Conservation (phyloP, 2,113 vertebrate genomes). For the Phalacrocorax pelagicus region DNA sequence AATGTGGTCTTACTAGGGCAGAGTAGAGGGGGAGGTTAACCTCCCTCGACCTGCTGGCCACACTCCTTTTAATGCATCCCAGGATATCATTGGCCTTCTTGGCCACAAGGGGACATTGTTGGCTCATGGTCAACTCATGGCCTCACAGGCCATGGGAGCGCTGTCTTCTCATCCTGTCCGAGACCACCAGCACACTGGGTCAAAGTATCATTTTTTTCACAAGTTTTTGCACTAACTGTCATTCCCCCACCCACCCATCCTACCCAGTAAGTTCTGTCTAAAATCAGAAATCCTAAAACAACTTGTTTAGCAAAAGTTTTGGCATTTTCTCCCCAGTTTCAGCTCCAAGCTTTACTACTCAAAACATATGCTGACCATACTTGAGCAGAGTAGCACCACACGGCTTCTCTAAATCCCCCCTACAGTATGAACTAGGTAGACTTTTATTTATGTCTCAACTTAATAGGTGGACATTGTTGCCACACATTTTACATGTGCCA, state of each 20-base stretch:
- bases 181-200: background rate
- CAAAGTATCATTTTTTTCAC: background rate
- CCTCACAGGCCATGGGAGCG: background rate
- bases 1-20: no score
- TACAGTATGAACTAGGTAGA: background rate
- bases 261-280: background rate
- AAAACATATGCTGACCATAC: background rate
- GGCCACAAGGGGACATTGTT: no score
- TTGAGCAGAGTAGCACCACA: background rate
- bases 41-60: no score
- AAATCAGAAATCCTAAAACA: background rate
- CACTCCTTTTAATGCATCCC: no score
- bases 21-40: no score
- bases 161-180: background rate
- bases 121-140: no score
- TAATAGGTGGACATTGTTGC: background rate
- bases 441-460: background rate
- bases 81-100: no score
- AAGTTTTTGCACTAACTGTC: background rate
- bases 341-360: background rate
- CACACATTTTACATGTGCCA: fast-evolving
- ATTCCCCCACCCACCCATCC: background rate
- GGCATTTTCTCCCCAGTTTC: background rate
- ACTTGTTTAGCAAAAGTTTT: background rate
- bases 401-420: background rate